A percentile compares a stretch with the other conserved stretches of the same genome.
phyloP scores from a whole-genome alignment of 2,888 invertebrate genomes.

The Geophilus truncorum region DNA sequence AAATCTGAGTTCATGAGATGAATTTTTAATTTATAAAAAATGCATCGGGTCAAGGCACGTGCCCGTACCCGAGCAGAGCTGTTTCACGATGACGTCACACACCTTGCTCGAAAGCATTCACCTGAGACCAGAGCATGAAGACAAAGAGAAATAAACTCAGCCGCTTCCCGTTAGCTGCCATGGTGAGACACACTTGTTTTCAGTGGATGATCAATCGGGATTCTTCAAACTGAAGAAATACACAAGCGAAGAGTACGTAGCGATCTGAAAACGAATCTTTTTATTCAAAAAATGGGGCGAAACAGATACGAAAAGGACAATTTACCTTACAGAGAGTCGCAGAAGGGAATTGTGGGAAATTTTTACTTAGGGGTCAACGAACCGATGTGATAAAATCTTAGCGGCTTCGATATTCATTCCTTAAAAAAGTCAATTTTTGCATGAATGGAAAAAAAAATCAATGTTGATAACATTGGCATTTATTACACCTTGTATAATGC shows the following conservation, averaged over 20 bases:
- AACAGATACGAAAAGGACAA: not conserved
- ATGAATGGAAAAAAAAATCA: no score
- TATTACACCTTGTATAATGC: no score
- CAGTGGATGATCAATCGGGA: not conserved
- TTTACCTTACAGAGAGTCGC: not conserved
- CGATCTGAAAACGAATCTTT: not conserved
- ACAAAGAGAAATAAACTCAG: not conserved
- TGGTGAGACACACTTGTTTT: not conserved
- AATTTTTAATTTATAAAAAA: no score
- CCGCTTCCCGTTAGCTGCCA: not conserved
- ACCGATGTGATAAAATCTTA: no score
- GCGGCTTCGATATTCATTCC: not conserved
- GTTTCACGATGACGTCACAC: not conserved
- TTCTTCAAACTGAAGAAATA: not conserved
- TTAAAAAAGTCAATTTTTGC: no score
- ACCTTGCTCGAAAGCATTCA: not conserved
- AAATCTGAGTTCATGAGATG: no score
- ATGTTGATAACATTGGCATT: no score
- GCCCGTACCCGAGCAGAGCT: no score
- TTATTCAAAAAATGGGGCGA: not conserved
- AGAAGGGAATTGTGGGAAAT: conserved; percentile 20
- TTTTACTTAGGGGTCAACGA: not conserved
- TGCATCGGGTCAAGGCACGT: not conserved
- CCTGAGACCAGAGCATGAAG: not conserved
- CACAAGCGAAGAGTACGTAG: not conserved